Evolutionary conservation across 2,888 invertebrate genomes (phyloP), one percentile per base, ranked within the genome.

Genomic region (Tryphoninae sp.): DNA sequence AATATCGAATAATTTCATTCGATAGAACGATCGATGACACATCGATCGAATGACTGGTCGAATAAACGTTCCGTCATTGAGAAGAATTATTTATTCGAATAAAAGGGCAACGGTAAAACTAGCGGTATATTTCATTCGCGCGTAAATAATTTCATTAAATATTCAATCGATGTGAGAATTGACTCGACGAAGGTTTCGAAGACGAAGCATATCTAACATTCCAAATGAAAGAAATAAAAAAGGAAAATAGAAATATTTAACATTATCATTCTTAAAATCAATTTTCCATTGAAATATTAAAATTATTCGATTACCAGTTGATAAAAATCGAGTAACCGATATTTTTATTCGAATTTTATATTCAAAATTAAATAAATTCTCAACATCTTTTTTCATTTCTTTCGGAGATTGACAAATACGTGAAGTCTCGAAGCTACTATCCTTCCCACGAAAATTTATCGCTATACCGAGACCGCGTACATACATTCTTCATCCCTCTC

Each of bases 11-110:
- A 73, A 53, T 49, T 55, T 4, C 40, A 22, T 33, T 69, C 67
- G 55, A 73, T 73, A 23, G 62, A 62, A 59, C n/a, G 59, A 74
- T 68, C 53, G 65, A 81, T 65, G 77, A 65, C 49, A 51, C 74
- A 77, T 78, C 81, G 59, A 59, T 69, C 69, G 69, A 65, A 81
- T 78, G 81, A 81, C 78, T 69, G 22, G 77, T 64, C 69, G 59
- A n/a, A 65, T 59, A n/a, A 59, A 77, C 23, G 22, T 74, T 11
- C 26, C n/a, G n/a, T 69, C 51, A 55, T 51, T 6, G 13, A 45
- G 9, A 45, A 65, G 51, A 58, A 77, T 62, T 51, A 64, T 64
- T 73, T 42, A 68, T 77, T 75, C 69, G 4, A 49, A 64, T 49
- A 53, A 69, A 75, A 22, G 23, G 58, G 6, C 11, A 65, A 51